phyloP scores from a whole-genome alignment of 2,888 invertebrate species.

The Scaptomyza parva region DNA sequence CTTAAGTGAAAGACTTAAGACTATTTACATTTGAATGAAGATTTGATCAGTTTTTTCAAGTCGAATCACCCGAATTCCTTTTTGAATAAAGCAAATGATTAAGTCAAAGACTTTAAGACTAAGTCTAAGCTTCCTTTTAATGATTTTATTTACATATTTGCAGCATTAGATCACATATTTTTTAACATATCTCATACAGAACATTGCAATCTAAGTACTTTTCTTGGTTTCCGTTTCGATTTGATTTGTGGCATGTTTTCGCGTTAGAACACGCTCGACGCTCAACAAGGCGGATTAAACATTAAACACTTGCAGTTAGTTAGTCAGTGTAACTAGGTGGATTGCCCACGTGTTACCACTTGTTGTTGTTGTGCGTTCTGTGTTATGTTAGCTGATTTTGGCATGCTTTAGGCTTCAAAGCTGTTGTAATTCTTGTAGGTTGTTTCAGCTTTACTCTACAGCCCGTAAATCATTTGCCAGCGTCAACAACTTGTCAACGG shows the following conservation, averaged over 20 bases:
- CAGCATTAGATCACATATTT: neutral
- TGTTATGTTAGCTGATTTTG: conserved; percentile 60
- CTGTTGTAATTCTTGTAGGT: conserved; percentile 8
- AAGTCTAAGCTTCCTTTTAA: no score
- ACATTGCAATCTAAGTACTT: neutral
- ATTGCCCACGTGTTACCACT: conserved; percentile 54
- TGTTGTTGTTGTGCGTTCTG: conserved; percentile 51
- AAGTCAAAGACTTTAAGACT: neutral
- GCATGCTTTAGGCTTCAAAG: conserved; percentile 35
- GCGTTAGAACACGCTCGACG: neutral
- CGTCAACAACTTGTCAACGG: conserved; percentile 79
- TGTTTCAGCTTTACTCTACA: conserved; percentile 35
- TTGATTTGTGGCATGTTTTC: neutral
- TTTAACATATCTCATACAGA: neutral
- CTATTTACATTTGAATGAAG: conserved; percentile 13
- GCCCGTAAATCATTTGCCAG: conserved; percentile 75
- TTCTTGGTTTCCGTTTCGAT: conserved; percentile 2
- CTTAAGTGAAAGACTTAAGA: neutral
- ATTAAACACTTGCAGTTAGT: conserved; percentile 11
- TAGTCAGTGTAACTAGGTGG: conserved; percentile 18
- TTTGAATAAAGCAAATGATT: neutral
- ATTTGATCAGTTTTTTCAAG: conserved; percentile 6
- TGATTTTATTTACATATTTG: no score
- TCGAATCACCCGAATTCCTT: no score
- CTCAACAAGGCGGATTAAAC: neutral